phyloP scores from a whole-genome alignment of 2,888 invertebrate genomes.

The Campopleginae sp. region DNA sequence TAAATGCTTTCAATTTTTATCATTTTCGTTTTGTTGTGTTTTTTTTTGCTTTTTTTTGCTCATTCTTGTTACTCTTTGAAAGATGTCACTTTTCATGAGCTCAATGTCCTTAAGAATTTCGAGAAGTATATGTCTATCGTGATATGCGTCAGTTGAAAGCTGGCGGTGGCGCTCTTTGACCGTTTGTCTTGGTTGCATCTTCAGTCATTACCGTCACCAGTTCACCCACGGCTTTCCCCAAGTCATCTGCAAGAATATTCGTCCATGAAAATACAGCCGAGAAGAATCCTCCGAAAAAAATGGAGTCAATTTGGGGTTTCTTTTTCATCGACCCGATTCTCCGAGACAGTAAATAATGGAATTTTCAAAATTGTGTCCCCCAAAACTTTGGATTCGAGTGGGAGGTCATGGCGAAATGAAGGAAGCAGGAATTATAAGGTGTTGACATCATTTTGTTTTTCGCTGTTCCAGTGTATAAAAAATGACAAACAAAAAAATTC shows the following conservation, averaged over 20 bases:
- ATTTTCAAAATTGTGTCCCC: too few relatives aligned
- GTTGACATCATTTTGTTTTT: too few relatives aligned
- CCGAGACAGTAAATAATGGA: too few relatives aligned
- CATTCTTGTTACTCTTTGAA: slow-evolving; percentile 23
- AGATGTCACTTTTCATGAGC: background rate
- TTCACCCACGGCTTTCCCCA: slow-evolving; percentile 94
- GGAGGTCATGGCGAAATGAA: too few relatives aligned
- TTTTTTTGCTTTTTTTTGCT: slow-evolving; percentile 12
- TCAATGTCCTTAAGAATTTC: background rate
- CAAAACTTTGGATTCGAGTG: too few relatives aligned
- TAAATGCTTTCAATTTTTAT: slow-evolving; percentile 3
- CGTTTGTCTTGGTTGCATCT: slow-evolving; percentile 85
- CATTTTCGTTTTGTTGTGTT: slow-evolving; percentile 1
- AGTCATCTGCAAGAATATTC: slow-evolving; percentile 87
- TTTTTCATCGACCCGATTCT: too few relatives aligned
- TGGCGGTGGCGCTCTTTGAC: slow-evolving; percentile 80
- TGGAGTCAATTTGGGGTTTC: background rate
- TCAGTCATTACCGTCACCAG: slow-evolving; percentile 96
- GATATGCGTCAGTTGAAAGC: slow-evolving; percentile 77
- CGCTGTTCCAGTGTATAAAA: too few relatives aligned
- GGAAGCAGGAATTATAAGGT: background rate
- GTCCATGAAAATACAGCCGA: background rate
- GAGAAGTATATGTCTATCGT: slow-evolving; percentile 35
- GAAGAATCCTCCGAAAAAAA: background rate
- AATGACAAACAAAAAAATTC: too few relatives aligned